These are phyloP conservation scores for Acipenser transmontanus DNA, from an alignment of 2,797 vertebrate species.

Conservation along the genomic window DNA sequence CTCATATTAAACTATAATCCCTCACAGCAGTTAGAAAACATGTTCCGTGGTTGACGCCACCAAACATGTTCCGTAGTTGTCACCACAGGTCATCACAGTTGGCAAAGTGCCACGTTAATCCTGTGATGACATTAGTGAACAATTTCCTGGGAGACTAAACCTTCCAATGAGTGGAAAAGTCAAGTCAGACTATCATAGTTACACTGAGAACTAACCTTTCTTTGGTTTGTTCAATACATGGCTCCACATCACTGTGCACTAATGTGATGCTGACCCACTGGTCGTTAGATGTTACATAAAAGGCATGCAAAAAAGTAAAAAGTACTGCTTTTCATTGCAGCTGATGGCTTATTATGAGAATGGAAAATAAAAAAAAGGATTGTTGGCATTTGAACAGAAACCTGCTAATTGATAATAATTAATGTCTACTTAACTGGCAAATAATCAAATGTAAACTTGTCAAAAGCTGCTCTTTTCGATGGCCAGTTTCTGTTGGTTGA, in stretches of 20 bases:
- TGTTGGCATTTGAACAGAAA: background rate
- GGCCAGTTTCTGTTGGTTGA: background rate
- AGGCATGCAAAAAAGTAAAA: too few relatives aligned
- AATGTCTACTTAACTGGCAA: constrained; percentile 18
- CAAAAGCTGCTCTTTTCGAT: too few relatives aligned
- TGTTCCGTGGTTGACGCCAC: background rate
- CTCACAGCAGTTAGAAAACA: background rate
- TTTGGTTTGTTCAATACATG: too few relatives aligned
- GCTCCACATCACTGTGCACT: too few relatives aligned
- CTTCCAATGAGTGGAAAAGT: constrained; percentile 2
- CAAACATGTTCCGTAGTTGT: background rate
- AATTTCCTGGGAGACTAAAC: constrained; percentile 11
- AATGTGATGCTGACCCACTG: too few relatives aligned
- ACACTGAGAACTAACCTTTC: too few relatives aligned
- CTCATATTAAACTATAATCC: background rate
- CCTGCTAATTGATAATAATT: constrained; percentile 7
- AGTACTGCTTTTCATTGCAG: constrained; percentile 14
- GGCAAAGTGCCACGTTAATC: constrained; percentile 22
- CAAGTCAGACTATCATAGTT: background rate
- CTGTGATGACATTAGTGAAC: constrained; percentile 19
- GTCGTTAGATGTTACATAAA: too few relatives aligned
- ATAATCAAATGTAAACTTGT: background rate
- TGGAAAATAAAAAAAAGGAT: constrained; percentile 22
- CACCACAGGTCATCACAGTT: constrained; percentile 13
- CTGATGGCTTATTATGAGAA: constrained; percentile 16